phyloP scores from a whole-genome alignment of 1,140 invertebrate species.

The Ridgeia piscesae region DNA sequence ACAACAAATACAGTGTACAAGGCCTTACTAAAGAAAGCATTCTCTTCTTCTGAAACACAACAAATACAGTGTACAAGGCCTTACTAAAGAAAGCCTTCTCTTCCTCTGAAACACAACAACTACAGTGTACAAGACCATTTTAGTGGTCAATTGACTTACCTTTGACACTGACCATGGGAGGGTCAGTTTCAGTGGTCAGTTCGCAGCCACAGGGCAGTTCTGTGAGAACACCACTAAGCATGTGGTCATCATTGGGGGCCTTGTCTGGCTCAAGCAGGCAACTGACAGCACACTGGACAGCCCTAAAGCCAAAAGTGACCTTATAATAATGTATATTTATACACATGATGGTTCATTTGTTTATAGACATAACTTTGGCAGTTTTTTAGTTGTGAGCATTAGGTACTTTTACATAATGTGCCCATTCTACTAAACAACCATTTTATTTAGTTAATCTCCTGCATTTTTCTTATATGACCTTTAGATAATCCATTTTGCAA shows the following conservation, averaged over 20 bases:
- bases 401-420: no score
- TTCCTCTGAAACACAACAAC: not conserved
- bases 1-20: constrained; percentile 15
- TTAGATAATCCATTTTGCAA: no score
- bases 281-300: not conserved
- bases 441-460: no score
- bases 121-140: not conserved
- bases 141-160: not conserved
- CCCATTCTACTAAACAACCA: no score
- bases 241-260: not conserved
- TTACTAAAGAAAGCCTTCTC: not conserved
- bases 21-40: not conserved
- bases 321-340: not conserved
- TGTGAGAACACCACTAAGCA: not conserved
- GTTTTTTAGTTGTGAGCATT: no score
- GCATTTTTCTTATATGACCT: no score
- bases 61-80: constrained; percentile 12
- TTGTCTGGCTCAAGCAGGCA: not conserved
- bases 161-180: not conserved
- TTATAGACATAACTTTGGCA: no score
- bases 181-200: not conserved
- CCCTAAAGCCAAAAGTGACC: not conserved
- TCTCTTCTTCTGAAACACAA: constrained; percentile 1
- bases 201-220: not conserved
- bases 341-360: no score